Evolutionary conservation across 2,888 invertebrate species (phyloP), one percentile per base, ranked within the genome.

Genomic region (Hymenopus coronatus): DNA sequence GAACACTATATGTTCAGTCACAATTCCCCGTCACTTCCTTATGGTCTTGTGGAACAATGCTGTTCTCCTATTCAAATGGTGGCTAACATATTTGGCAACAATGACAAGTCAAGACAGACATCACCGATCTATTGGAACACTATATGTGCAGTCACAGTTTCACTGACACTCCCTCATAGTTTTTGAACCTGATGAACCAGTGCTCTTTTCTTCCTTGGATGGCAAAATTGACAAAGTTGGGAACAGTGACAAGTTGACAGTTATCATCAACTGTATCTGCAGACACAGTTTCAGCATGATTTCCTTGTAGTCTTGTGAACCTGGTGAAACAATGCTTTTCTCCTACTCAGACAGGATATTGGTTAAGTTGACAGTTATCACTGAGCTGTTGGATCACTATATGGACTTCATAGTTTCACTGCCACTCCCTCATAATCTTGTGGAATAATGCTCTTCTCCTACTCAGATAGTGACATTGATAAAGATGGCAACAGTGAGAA

Each of bases 371-470:
- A 91, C 86, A 7, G 91, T 91, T 12, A 92, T 92, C 27, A 91
- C 91, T n/a, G 92, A 91, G 89, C 92, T 92, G 90, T 92, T 92
- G 20, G 92, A 92, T 70, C 92, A 90, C 88, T 92, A 92, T 30
- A 92, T n/a, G n/a, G n/a, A n/a, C n/a, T n/a, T n/a, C n/a, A n/a
- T n/a, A n/a, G n/a, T n/a, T n/a, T n/a, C n/a, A n/a, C n/a, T n/a
- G n/a, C 4, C 30, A 30, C 30, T 30, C 4, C 4, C 3, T 30
- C 3, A 4, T 30, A 4, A 30, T 30, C 30, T 30, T 2, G 30
- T 54, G 83, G 15, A 12, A 87, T 28, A n/a, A 70, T 86, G 85
- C 25, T 70, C 82, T 89, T 89, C 20, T 88, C 84, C 83, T 89
- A 88, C 82, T 89, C 88, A 28, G 87, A 40, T 40, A 88, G 89